phyloP scores from a whole-genome alignment of 2,113 vertebrate species.

The Xiphophorus hellerii region DNA sequence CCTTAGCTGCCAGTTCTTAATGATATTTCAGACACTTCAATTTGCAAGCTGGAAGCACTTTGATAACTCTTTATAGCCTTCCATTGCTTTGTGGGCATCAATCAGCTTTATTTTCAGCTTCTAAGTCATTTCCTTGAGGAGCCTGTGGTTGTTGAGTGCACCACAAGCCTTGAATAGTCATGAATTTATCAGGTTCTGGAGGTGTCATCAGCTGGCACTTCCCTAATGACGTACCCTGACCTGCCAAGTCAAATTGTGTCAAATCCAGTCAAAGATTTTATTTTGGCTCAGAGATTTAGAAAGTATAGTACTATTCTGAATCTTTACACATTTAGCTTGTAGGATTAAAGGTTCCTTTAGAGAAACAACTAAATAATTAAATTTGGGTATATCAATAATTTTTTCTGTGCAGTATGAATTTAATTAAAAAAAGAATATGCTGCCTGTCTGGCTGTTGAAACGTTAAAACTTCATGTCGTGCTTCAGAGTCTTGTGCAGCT shows the following conservation, averaged over 20 bases:
- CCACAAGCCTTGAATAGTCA: constrained; percentile 6
- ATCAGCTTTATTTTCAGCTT: constrained; percentile 26
- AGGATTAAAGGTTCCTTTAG: background rate
- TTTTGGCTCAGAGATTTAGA: background rate
- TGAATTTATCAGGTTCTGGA: constrained; percentile 4
- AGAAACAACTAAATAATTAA: background rate
- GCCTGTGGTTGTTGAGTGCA: constrained; percentile 9
- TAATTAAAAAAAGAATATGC: background rate
- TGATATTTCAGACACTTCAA: constrained; percentile 36
- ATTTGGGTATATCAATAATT: background rate
- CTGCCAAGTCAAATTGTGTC: constrained; percentile 2
- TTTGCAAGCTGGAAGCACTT: constrained; percentile 35
- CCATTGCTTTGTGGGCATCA: constrained; percentile 18
- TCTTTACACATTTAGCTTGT: background rate
- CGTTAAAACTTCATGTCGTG: constrained; percentile 26
- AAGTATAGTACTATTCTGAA: background rate
- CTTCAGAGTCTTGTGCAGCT: constrained; percentile 43
- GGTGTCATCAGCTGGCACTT: constrained; percentile 27
- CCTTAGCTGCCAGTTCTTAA: constrained; percentile 26
- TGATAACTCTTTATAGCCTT: constrained; percentile 27
- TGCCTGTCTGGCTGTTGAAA: constrained; percentile 19
- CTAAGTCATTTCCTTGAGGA: constrained; percentile 24
- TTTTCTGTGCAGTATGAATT: constrained; percentile 1
- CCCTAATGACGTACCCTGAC: constrained; percentile 13
- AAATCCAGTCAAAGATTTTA: background rate